Evolutionary conservation across 92 coral and sea anemone species (phyloP).

Genomic region (Epizoanthus rinbou): DNA sequence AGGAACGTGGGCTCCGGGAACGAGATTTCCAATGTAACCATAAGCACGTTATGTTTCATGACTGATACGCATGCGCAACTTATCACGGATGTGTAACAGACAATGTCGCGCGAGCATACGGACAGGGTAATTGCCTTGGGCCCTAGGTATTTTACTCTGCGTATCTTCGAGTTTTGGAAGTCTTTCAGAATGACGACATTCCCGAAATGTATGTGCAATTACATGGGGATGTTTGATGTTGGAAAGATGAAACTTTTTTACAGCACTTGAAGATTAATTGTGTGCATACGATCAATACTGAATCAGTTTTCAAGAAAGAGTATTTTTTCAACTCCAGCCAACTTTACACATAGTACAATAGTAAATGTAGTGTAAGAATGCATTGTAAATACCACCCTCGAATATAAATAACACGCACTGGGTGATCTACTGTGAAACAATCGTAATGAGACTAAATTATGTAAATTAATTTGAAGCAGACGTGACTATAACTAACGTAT

Average conservation of each 20-base stretch:
- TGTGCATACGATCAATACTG: neutral
- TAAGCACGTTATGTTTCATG: neutral
- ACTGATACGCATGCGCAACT: neutral
- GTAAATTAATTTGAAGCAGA: too few relatives aligned
- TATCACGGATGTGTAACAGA: neutral
- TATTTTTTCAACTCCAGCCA: neutral
- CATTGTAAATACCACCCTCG: too few relatives aligned
- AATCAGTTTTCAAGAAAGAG: neutral
- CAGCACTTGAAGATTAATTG: neutral
- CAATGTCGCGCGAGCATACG: neutral
- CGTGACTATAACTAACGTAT: too few relatives aligned
- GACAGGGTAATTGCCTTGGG: slow-evolving; percentile 1
- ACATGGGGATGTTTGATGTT: slow-evolving; percentile 37
- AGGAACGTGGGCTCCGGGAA: too few relatives aligned
- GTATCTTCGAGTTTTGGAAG: neutral
- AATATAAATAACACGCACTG: too few relatives aligned
- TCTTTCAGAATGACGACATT: slow-evolving; percentile 38
- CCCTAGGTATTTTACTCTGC: slow-evolving; percentile 5
- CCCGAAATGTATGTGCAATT: slow-evolving; percentile 14
- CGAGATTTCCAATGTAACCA: too few relatives aligned
- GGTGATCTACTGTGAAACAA: too few relatives aligned
- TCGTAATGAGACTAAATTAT: too few relatives aligned
- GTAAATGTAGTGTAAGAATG: too few relatives aligned
- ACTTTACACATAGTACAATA: too few relatives aligned
- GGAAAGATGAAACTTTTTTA: neutral